Evolutionary conservation across 1,140 invertebrate species (phyloP).

Genomic region (Drosophila sp.): DNA sequence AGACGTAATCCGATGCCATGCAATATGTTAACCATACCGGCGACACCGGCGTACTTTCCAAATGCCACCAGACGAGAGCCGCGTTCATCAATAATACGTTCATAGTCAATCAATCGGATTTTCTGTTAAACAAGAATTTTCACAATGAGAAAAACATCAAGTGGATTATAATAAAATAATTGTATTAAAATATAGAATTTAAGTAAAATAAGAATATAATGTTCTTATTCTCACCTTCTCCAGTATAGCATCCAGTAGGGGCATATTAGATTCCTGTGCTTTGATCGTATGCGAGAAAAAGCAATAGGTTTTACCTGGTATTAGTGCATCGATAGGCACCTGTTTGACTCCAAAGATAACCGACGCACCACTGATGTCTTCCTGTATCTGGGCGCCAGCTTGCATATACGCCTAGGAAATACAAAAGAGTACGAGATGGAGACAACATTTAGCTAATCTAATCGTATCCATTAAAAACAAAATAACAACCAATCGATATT

Average conservation of each 20-base stretch:
- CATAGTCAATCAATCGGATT: slow-evolving; percentile 98
- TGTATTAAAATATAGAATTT: too few relatives aligned
- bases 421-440: background rate
- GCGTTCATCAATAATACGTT: slow-evolving; percentile 95
- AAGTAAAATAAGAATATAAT: too few relatives aligned
- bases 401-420: slow-evolving; percentile 91
- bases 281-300: slow-evolving; percentile 99
- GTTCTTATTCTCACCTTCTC: slow-evolving; percentile 91
- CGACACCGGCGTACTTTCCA: slow-evolving; percentile 98
- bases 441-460: background rate
- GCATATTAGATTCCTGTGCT: slow-evolving; percentile 99
- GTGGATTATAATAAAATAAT: background rate
- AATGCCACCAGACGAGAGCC: slow-evolving; percentile 98
- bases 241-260: slow-evolving; percentile 96
- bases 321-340: slow-evolving; percentile 96
- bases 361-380: slow-evolving; percentile 97
- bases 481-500: background rate
- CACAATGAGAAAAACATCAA: too few relatives aligned
- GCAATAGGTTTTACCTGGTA: slow-evolving; percentile 98
- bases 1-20: slow-evolving; percentile 97
- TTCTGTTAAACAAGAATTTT: slow-evolving; percentile 86
- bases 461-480: background rate
- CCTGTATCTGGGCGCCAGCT: slow-evolving; percentile 95
- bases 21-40: slow-evolving; percentile 99
- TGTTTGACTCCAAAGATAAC: slow-evolving; percentile 99